phyloP scores from a whole-genome alignment of 2,797 vertebrate species.

The Martes flavigula region DNA sequence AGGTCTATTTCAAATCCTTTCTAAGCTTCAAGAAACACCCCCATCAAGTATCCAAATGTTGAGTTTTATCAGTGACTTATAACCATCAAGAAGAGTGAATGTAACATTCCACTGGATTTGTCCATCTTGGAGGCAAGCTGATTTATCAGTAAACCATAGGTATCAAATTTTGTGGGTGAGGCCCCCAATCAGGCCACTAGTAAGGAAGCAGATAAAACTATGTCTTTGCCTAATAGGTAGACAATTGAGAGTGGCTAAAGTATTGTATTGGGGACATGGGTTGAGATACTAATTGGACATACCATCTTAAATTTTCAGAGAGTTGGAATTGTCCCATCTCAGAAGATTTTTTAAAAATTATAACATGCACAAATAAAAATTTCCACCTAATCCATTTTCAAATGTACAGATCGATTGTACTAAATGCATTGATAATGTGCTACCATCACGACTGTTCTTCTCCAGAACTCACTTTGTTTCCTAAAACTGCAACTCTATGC shows the following conservation, averaged over 20 bases:
- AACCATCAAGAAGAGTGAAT: neutral
- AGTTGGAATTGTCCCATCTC: neutral
- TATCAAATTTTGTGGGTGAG: neutral
- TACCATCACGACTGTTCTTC: neutral
- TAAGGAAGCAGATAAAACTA: neutral
- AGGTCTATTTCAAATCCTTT: neutral
- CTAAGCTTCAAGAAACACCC: neutral
- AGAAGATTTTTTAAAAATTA: neutral
- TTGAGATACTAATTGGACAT: neutral
- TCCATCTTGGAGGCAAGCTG: neutral
- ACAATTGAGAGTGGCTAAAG: neutral
- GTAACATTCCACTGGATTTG: neutral
- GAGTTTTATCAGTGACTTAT: neutral
- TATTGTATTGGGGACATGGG: neutral
- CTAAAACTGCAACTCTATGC: neutral
- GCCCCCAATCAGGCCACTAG: too few species aligned
- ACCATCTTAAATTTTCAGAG: neutral
- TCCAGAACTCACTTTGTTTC: neutral
- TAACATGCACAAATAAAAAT: neutral
- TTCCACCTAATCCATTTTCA: neutral
- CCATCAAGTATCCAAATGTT: neutral
- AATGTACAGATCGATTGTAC: neutral
- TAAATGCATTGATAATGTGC: neutral
- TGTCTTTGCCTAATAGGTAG: neutral
- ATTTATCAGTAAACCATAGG: neutral